Percentiles rank a stretch among this genome's conserved stretches.
phyloP scores from a whole-genome alignment of 2,888 invertebrate genomes.

The Panopea generosa region DNA sequence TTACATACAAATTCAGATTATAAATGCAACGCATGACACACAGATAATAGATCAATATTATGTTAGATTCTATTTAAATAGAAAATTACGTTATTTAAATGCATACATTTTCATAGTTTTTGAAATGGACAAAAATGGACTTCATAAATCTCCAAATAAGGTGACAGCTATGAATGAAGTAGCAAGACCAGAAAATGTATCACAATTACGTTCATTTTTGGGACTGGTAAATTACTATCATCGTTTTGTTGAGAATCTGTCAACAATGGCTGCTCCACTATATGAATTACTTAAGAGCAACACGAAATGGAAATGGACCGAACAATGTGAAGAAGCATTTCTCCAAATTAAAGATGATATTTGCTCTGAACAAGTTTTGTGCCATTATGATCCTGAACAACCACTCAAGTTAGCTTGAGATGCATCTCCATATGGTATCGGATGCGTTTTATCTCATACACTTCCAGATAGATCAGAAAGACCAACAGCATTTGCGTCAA shows the following conservation, averaged over 20 bases:
- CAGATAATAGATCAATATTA: too few relatives aligned
- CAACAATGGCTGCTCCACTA: constrained; percentile 29
- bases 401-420: constrained; percentile 82
- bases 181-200: constrained; percentile 29
- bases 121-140: constrained; percentile 33
- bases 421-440: constrained; percentile 81
- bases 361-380: constrained; percentile 66
- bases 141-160: constrained; percentile 40
- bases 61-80: too few relatives aligned
- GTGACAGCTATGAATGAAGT: constrained; percentile 39
- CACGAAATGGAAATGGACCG: constrained; percentile 36
- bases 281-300: constrained; percentile 32
- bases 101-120: too few relatives aligned
- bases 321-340: constrained; percentile 34
- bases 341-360: constrained; percentile 65
- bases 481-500: constrained; percentile 79
- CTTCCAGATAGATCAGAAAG: constrained; percentile 28
- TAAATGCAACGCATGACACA: too few relatives aligned
- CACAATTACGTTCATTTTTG: constrained; percentile 29
- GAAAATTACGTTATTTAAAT: too few relatives aligned
- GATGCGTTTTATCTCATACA: constrained; percentile 72
- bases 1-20: too few relatives aligned
- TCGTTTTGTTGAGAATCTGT: constrained; percentile 36
- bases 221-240: constrained; percentile 49
- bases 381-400: constrained; percentile 77